Conservation (phyloP, 2,113 vertebrate genomes). For the Panthera uncia region DNA sequence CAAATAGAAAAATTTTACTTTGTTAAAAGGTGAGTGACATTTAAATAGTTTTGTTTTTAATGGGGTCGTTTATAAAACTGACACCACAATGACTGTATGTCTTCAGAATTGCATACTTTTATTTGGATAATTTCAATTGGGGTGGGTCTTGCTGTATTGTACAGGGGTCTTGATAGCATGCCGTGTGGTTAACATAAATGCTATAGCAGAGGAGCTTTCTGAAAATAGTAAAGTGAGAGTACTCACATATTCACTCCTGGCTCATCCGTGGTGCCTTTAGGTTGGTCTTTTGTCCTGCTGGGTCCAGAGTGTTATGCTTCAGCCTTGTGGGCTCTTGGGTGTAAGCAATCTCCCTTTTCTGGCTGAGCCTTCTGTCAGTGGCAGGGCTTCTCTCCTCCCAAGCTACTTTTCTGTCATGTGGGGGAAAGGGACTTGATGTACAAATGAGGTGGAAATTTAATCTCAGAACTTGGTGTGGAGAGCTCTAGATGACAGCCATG, state of each 20-base stretch:
- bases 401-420: not conserved
- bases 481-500: not conserved
- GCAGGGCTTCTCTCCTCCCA: not conserved
- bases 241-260: not conserved
- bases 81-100: not conserved
- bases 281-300: not conserved
- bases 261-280: not conserved
- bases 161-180: not conserved
- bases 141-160: no score
- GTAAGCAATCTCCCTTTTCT: not conserved
- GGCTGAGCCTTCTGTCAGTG: not conserved
- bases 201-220: not conserved
- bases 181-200: not conserved
- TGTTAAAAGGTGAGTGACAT: not conserved
- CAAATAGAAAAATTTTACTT: not conserved
- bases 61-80: not conserved
- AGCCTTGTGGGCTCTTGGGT: not conserved
- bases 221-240: not conserved
- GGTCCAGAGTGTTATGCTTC: not conserved
- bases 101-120: not conserved
- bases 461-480: not conserved
- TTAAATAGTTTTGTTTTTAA: conserved; percentile 5
- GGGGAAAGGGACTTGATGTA: not conserved
- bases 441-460: conserved; percentile 25
- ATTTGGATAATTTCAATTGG: not conserved